phyloP scores from a whole-genome alignment of 2,797 vertebrate species.

The Microctenopoma steveboyesi region DNA sequence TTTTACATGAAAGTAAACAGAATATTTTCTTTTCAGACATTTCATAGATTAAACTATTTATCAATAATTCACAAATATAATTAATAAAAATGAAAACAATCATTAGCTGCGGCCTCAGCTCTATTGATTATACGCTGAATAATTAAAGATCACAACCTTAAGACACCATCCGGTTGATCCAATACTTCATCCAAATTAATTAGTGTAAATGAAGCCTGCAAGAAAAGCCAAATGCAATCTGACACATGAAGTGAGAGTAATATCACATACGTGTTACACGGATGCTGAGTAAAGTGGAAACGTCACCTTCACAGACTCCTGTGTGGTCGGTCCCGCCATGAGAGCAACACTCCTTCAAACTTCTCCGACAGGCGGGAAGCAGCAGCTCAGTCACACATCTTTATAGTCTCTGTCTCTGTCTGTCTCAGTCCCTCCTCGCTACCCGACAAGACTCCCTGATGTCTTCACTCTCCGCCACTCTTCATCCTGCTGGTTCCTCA shows the following conservation, averaged over 20 bases:
- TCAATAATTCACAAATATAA: neutral
- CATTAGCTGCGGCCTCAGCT: no score
- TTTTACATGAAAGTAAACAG: no score
- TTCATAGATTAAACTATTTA: no score
- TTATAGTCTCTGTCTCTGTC: constrained; percentile 7
- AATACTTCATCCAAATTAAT: neutral
- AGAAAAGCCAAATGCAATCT: neutral
- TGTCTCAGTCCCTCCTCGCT: constrained; percentile 20
- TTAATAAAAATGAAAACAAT: neutral
- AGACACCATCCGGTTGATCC: neutral
- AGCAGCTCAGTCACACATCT: constrained; percentile 61
- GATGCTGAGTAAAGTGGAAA: constrained; percentile 10
- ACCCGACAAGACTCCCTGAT: constrained; percentile 18
- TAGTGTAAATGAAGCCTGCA: neutral
- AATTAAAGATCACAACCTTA: neutral
- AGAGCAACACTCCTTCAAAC: constrained; percentile 71
- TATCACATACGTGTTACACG: neutral
- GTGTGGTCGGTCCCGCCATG: constrained; percentile 74
- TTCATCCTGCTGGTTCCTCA: constrained; percentile 51
- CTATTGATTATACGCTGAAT: constrained; percentile 1
- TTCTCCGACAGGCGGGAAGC: constrained; percentile 62
- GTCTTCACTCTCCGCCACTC: constrained; percentile 39
- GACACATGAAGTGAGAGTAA: neutral
- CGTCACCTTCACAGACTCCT: constrained; percentile 80
- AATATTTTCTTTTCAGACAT: neutral